Evolutionary conservation across 1,140 invertebrate species (phyloP).

Genomic region (Drosophila pruinosa): DNA sequence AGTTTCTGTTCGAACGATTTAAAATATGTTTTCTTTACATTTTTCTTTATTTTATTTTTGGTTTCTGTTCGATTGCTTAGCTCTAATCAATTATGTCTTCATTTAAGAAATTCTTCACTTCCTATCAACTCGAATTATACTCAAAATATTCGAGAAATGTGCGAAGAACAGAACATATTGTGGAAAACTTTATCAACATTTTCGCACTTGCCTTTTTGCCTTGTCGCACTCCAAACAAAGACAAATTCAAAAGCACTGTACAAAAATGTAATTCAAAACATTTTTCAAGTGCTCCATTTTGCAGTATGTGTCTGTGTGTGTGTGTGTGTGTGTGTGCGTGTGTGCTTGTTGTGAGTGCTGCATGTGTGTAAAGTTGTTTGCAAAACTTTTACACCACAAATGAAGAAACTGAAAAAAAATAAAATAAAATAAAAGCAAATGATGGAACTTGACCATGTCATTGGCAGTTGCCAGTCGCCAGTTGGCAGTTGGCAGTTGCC

Average conservation of each 20-base stretch:
- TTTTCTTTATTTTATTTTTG: too few relatives aligned
- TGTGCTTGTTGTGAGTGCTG: conserved; percentile 6
- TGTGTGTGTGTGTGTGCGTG: conserved; percentile 18
- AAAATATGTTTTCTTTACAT: too few relatives aligned
- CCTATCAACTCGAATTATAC: neutral
- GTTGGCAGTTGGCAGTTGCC: conserved; percentile 35
- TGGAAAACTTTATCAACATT: conserved; percentile 65
- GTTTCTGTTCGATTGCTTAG: too few relatives aligned
- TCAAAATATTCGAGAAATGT: neutral
- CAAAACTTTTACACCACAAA: conserved; percentile 64
- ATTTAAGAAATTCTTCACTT: neutral
- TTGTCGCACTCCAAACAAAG: conserved; percentile 49
- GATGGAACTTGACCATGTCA: conserved; percentile 72
- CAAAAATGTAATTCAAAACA: conserved; percentile 75
- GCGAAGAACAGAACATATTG: conserved; percentile 3
- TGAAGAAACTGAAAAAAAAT: conserved; percentile 38
- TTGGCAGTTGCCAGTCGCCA: conserved; percentile 14
- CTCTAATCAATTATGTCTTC: too few relatives aligned
- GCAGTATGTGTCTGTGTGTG: conserved; percentile 29
- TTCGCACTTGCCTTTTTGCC: conserved; percentile 63
- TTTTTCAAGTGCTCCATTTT: conserved; percentile 73
- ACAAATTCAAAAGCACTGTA: conserved; percentile 31
- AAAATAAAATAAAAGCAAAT: conserved; percentile 13
- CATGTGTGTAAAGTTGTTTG: conserved; percentile 67
- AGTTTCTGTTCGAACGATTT: too few relatives aligned